Conservation (phyloP, 2,888 invertebrate genomes). For the Sphecodes monilicornis region DNA sequence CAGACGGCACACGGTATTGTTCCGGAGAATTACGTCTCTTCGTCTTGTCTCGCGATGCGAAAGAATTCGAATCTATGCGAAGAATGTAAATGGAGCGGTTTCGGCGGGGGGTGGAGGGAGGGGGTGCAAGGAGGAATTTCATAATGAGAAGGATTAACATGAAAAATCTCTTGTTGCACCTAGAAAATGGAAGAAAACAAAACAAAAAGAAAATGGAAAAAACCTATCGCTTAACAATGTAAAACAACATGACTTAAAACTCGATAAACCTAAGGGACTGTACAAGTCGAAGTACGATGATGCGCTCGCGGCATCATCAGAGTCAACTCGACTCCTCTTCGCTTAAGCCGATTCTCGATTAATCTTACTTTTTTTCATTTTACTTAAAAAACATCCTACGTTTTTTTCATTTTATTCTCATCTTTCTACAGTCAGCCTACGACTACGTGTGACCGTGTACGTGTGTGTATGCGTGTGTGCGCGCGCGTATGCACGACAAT, state of each 20-base stretch:
- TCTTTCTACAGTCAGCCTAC: conserved; percentile 71
- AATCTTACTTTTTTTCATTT: conserved; percentile 61
- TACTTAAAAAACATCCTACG: conserved; percentile 82
- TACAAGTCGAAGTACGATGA: conserved; percentile 81
- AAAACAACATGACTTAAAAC: conserved; percentile 82
- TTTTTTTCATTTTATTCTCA: conserved; percentile 70
- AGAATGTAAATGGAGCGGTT: neutral
- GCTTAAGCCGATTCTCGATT: conserved; percentile 80
- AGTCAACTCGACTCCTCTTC: conserved; percentile 73
- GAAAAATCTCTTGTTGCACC: conserved; percentile 66
- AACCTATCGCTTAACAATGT: conserved; percentile 77
- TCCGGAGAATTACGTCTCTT: conserved; percentile 58
- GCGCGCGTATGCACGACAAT: neutral
- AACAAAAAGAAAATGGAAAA: neutral
- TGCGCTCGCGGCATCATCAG: conserved; percentile 70
- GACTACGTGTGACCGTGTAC: conserved; percentile 46
- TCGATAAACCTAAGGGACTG: conserved; percentile 79
- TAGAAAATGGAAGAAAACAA: conserved; percentile 57
- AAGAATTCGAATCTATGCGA: conserved; percentile 29
- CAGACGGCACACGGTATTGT: conserved; percentile 47
- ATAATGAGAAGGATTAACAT: conserved; percentile 20
- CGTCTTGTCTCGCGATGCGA: conserved; percentile 26
- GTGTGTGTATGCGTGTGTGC: neutral
- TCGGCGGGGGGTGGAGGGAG: neutral
- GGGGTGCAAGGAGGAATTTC: neutral